Evolutionary conservation across 2,113 vertebrate species (phyloP).

Genomic region (Nibea albiflora): DNA sequence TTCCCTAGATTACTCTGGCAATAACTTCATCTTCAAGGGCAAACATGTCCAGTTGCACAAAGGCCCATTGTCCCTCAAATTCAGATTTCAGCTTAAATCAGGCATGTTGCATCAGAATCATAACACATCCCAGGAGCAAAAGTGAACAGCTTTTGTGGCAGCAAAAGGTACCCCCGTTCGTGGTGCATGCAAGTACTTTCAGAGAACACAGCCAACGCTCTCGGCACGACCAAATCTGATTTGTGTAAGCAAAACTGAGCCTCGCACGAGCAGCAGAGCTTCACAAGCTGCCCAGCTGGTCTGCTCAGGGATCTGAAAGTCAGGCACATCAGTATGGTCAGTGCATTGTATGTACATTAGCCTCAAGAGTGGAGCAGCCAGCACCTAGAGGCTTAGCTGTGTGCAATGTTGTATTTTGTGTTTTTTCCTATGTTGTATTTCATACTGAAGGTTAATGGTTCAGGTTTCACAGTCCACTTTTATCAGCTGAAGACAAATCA

Average conservation of each 20-base stretch:
- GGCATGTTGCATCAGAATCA: slow-evolving; percentile 39
- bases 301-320: slow-evolving; percentile 44
- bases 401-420: slow-evolving; percentile 9
- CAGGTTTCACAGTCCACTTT: slow-evolving; percentile 15
- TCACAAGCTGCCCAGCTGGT: slow-evolving; percentile 47
- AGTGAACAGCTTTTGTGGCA: neutral
- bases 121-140: slow-evolving; percentile 29
- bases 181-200: neutral
- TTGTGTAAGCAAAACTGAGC: slow-evolving; percentile 25
- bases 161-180: slow-evolving; percentile 8
- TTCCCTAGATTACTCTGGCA: neutral
- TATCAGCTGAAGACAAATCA: neutral
- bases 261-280: slow-evolving; percentile 31
- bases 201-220: slow-evolving; percentile 8
- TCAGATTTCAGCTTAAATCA: slow-evolving; percentile 28
- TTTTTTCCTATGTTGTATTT: neutral
- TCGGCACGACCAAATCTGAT: slow-evolving; percentile 12
- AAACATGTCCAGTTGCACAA: slow-evolving; percentile 8
- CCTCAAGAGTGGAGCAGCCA: slow-evolving; percentile 27
- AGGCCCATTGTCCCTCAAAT: neutral
- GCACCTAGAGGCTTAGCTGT: neutral
- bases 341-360: slow-evolving; percentile 40
- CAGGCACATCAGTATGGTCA: slow-evolving; percentile 24
- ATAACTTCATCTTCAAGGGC: slow-evolving; percentile 26
- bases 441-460: slow-evolving; percentile 2